Percentiles rank a stretch among this genome's conserved stretches.
phyloP scores from a whole-genome alignment of 53 echinoderm and acorn worm species.

The Echinarachnius parma region DNA sequence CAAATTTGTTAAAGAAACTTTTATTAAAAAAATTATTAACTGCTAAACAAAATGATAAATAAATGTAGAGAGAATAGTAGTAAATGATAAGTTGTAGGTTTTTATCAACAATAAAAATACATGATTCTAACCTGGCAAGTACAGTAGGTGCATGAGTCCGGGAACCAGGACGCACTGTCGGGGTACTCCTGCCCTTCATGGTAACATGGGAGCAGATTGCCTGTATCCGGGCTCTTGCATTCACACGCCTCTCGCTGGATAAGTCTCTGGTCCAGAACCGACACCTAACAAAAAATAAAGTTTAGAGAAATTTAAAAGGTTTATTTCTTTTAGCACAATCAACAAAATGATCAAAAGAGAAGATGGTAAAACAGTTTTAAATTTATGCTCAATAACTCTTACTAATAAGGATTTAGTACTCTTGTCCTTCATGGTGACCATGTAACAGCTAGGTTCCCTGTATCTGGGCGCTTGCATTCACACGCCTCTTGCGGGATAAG shows the following conservation, averaged over 20 bases:
- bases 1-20: neutral
- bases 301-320: no score
- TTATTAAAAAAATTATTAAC: no score
- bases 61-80: no score
- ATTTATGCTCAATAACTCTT: no score
- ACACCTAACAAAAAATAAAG: conserved; percentile 27
- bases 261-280: conserved; percentile 55
- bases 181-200: conserved; percentile 62
- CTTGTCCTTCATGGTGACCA: conserved; percentile 59
- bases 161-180: conserved; percentile 70
- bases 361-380: no score
- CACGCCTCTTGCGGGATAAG: conserved; percentile 62
- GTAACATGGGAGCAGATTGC: conserved; percentile 40
- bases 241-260: conserved; percentile 62
- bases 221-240: conserved; percentile 33
- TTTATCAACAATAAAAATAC: no score
- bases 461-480: conserved; percentile 43
- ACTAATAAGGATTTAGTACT: no score
- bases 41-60: no score
- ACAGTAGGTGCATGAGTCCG: conserved; percentile 79
- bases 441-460: conserved; percentile 13
- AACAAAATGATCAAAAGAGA: no score
- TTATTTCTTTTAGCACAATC: no score
- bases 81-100: no score
- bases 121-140: conserved; percentile 73